Percentiles rank a stretch among this genome's conserved stretches.
phyloP scores from a whole-genome alignment of 2,797 vertebrate species.

The Labroides dimidiatus region DNA sequence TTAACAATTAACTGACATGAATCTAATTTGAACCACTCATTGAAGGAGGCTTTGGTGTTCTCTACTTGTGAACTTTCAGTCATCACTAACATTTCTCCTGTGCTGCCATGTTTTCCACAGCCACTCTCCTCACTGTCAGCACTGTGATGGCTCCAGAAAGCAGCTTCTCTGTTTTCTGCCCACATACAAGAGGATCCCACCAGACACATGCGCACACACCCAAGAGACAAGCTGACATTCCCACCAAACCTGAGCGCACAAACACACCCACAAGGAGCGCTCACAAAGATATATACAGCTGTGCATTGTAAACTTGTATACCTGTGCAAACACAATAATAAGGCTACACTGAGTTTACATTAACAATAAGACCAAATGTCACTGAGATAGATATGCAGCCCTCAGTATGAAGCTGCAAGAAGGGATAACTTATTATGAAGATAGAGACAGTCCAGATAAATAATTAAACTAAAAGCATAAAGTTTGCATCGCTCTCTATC shows the following conservation, averaged over 20 bases:
- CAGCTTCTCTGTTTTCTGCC: constrained; percentile 50
- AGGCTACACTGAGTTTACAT: neutral
- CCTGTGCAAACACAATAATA: neutral
- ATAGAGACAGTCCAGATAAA: constrained; percentile 28
- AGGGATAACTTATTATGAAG: constrained; percentile 14
- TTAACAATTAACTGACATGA: neutral
- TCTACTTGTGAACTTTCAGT: neutral
- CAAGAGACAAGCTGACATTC: constrained; percentile 51
- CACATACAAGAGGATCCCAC: constrained; percentile 45
- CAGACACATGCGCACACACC: constrained; percentile 22
- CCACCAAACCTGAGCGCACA: constrained; percentile 27
- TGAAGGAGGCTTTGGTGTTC: neutral
- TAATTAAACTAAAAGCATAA: constrained; percentile 30
- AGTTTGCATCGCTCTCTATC: constrained; percentile 23
- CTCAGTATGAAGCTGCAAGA: neutral
- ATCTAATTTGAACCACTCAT: neutral
- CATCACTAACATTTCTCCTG: constrained; percentile 6
- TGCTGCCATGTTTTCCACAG: constrained; percentile 25
- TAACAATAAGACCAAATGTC: neutral
- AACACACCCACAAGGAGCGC: constrained; percentile 19
- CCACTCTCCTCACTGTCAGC: constrained; percentile 43
- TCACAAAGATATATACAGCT: constrained; percentile 5
- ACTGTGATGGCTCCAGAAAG: constrained; percentile 46
- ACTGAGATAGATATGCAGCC: constrained; percentile 12
- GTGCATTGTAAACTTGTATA: neutral